Conservation (phyloP, 2,888 invertebrate species). For the Thymelicus acteon region DNA sequence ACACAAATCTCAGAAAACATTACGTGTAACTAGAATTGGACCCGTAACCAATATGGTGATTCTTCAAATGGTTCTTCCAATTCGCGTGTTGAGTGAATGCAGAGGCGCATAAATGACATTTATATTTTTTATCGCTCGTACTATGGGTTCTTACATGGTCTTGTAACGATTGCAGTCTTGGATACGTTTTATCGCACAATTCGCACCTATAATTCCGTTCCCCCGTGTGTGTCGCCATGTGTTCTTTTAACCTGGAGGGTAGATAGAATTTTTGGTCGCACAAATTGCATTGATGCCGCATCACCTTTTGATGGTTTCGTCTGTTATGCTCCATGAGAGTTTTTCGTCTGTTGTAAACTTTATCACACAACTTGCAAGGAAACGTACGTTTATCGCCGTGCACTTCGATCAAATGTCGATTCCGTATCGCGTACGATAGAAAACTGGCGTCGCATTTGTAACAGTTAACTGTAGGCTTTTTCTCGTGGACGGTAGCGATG, state of each 20-base stretch:
- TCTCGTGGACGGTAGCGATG: conserved; percentile 71
- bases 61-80: conserved; percentile 84
- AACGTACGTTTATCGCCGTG: conserved; percentile 73
- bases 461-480: conserved; percentile 71
- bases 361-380: conserved; percentile 70
- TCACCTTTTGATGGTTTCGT: conserved; percentile 69
- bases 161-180: conserved; percentile 82
- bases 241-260: conserved; percentile 73
- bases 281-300: conserved; percentile 70
- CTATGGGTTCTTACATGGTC: conserved; percentile 84
- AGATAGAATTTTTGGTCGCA: conserved; percentile 76
- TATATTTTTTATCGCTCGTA: conserved; percentile 76
- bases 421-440: conserved; percentile 66
- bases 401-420: conserved; percentile 69
- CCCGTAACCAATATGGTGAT: conserved; percentile 70
- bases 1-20: background rate
- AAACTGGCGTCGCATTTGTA: conserved; percentile 73
- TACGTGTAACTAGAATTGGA: conserved; percentile 2
- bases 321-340: conserved; percentile 71
- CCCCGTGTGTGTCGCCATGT: conserved; percentile 81
- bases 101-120: conserved; percentile 80
- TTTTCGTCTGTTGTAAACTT: conserved; percentile 71
- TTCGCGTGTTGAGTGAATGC: conserved; percentile 84
- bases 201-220: conserved; percentile 82
- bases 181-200: conserved; percentile 85